These are phyloP conservation scores for Tarsius wallacei DNA, from an alignment of 2,797 vertebrate species.

Conservation along the genomic window DNA sequence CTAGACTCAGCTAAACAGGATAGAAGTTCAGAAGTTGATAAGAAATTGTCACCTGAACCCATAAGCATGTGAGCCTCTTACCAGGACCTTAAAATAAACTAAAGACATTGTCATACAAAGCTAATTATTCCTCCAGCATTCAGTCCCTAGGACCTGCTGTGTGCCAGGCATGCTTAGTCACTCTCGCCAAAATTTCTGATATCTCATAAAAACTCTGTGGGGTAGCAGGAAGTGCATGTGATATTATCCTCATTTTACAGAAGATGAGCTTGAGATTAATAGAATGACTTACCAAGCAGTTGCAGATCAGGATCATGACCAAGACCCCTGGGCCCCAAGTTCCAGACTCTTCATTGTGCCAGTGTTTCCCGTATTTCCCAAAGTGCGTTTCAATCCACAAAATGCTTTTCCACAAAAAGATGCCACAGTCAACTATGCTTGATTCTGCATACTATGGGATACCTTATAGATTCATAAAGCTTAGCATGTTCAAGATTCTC, in stretches of 20 bases:
- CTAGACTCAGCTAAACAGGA: background rate
- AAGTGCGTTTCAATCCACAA: slow-evolving; percentile 20
- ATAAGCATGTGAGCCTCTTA: background rate
- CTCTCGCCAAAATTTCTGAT: background rate
- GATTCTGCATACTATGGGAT: background rate
- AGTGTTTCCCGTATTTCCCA: slow-evolving; percentile 34
- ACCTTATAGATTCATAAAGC: background rate
- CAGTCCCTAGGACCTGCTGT: background rate
- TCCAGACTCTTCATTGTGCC: background rate
- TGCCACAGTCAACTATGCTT: background rate
- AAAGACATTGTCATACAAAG: background rate
- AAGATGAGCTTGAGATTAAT: background rate
- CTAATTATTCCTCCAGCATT: background rate
- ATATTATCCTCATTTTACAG: slow-evolving; percentile 2
- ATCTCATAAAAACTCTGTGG: slow-evolving; percentile 7
- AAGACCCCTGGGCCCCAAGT: background rate
- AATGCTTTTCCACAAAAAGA: slow-evolving; percentile 1
- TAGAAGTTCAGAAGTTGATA: background rate
- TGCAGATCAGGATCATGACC: background rate
- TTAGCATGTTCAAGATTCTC: background rate
- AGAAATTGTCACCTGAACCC: background rate
- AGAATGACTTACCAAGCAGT: slow-evolving; percentile 1
- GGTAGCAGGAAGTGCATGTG: background rate
- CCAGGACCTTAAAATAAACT: background rate
- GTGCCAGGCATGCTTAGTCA: background rate